Evolutionary conservation across 2,888 invertebrate species (phyloP).

Genomic region (Prosapia bicincta): DNA sequence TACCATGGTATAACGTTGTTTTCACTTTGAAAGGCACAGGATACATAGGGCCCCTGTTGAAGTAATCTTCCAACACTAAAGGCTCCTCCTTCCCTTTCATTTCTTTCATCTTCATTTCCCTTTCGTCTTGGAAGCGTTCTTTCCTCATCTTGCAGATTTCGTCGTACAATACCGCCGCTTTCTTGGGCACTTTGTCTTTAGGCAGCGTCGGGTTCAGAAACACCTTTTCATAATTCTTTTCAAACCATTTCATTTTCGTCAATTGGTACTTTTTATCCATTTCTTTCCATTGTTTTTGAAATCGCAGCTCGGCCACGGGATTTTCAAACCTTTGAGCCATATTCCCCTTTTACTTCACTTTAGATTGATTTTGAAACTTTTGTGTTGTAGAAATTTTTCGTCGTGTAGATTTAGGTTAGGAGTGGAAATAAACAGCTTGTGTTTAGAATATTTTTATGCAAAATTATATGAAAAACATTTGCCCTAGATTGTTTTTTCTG

Average conservation of each 20-base stretch:
- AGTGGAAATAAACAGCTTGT: too few relatives aligned
- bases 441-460: too few relatives aligned
- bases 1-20: conserved; percentile 30
- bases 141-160: conserved; percentile 20
- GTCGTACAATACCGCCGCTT: conserved; percentile 28
- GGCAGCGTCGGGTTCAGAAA: conserved; percentile 27
- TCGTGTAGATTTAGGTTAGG: too few relatives aligned
- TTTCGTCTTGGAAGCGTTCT: conserved; percentile 18
- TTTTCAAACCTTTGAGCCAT: conserved; percentile 22
- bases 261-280: conserved; percentile 27
- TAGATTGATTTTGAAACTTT: too few relatives aligned
- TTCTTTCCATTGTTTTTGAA: conserved; percentile 20
- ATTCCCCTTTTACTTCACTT: too few relatives aligned
- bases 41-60: conserved; percentile 27
- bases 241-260: conserved; percentile 29
- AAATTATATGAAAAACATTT: too few relatives aligned
- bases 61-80: not conserved
- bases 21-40: conserved; percentile 30
- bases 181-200: conserved; percentile 29
- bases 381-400: too few relatives aligned
- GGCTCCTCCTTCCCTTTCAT: not conserved
- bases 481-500: too few relatives aligned
- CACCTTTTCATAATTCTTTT: conserved; percentile 32
- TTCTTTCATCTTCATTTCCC: not conserved
- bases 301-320: conserved; percentile 13